These are phyloP conservation scores for Suricata suricatta DNA, from an alignment of 2,113 vertebrate species.

Conservation along the genomic window DNA sequence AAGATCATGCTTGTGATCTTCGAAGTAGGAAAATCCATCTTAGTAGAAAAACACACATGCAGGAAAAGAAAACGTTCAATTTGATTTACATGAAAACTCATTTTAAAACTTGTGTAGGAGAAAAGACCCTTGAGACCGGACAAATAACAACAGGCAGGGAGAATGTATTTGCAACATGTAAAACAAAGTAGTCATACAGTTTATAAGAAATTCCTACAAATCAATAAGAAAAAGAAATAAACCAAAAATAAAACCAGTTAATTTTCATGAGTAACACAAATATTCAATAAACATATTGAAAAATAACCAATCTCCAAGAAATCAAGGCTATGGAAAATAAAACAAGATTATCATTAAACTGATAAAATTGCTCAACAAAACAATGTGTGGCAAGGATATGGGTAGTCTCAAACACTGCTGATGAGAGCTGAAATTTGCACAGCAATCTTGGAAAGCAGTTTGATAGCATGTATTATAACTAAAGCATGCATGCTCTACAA, in stretches of 20 bases:
- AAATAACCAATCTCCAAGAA: conserved; percentile 13
- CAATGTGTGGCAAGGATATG: not conserved
- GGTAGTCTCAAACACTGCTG: not conserved
- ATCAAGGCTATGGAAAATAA: not conserved
- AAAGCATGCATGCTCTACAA: not conserved
- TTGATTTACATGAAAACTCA: conserved; percentile 10
- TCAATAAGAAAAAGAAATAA: conserved; percentile 33
- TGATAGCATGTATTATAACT: not conserved
- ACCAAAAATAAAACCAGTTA: not conserved
- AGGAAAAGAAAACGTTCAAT: not conserved
- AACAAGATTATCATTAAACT: not conserved
- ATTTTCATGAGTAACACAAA: conserved; percentile 1
- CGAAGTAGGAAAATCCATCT: conserved; percentile 6
- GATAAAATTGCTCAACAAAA: conserved; percentile 10
- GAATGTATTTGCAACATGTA: not conserved
- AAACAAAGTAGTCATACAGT: not conserved
- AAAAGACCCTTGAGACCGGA: not conserved
- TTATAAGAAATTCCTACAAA: not conserved
- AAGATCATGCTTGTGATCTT: not conserved
- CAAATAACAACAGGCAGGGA: not conserved
- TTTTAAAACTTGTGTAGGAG: conserved; percentile 29
- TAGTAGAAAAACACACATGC: not conserved
- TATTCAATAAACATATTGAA: not conserved
- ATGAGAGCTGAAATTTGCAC: not conserved
- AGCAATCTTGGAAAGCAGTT: not conserved